phyloP scores from a whole-genome alignment of 2,888 invertebrate species.

The Hyppa rectilinea region DNA sequence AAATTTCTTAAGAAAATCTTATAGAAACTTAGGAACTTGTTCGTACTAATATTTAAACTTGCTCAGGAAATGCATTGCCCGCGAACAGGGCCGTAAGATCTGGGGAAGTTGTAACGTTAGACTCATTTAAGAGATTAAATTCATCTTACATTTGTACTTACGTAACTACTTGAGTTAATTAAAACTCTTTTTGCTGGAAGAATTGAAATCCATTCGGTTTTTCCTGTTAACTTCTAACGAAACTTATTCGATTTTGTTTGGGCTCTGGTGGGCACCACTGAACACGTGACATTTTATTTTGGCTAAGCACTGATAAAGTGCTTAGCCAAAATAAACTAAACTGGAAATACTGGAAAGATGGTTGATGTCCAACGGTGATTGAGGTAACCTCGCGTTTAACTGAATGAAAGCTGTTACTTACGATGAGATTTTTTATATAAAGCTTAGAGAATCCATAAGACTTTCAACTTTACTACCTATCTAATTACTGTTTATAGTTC shows the following conservation, averaged over 20 bases:
- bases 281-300: conserved; percentile 4
- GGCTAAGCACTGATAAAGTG: no score
- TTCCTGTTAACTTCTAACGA: conserved; percentile 17
- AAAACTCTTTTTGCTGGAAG: conserved; percentile 41
- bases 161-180: conserved; percentile 50
- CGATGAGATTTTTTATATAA: not conserved
- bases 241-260: conserved; percentile 24
- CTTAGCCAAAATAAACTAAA: no score
- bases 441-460: not conserved
- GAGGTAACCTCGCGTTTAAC: not conserved
- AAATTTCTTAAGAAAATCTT: conserved; percentile 66
- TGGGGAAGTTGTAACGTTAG: conserved; percentile 45
- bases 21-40: conserved; percentile 66
- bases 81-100: conserved; percentile 55
- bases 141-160: conserved; percentile 54
- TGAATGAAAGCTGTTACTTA: not conserved
- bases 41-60: conserved; percentile 68
- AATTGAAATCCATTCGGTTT: conserved; percentile 24
- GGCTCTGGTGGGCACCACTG: not conserved
- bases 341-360: no score
- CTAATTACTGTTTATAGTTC: conserved; percentile 20
- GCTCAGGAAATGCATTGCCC: conserved; percentile 64
- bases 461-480: no score
- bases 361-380: not conserved
- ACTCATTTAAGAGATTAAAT: conserved; percentile 58